phyloP scores from a whole-genome alignment of 2,113 vertebrate species.

The Ceyx cyanopectus region DNA sequence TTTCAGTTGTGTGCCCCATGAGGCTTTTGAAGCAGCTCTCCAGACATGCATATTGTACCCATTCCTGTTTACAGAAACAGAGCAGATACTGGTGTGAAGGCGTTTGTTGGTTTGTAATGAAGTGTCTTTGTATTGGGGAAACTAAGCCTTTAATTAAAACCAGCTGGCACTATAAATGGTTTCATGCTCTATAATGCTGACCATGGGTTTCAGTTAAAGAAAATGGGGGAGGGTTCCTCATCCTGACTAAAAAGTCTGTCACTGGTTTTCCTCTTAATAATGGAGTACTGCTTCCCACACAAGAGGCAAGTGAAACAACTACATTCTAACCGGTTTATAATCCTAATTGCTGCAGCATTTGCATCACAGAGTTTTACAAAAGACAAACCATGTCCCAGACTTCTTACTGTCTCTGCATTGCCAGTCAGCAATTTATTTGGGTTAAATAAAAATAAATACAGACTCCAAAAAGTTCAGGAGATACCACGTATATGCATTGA shows the following conservation, averaged over 20 bases:
- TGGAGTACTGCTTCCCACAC: neutral
- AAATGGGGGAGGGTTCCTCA: neutral
- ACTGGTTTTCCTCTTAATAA: neutral
- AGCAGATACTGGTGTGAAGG: neutral
- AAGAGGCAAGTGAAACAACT: neutral
- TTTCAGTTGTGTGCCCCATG: neutral
- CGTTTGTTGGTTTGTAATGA: constrained; percentile 4
- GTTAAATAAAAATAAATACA: neutral
- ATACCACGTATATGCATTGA: rapidly evolving
- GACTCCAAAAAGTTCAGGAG: neutral
- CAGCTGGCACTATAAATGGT: neutral
- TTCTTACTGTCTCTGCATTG: neutral
- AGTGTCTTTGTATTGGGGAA: neutral
- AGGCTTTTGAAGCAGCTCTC: neutral
- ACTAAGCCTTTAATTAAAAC: constrained; percentile 52
- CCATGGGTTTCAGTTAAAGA: neutral
- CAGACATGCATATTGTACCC: neutral
- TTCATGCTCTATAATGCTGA: neutral
- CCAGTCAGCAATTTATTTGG: neutral
- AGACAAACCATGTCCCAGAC: neutral
- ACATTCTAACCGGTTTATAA: neutral
- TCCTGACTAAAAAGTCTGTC: neutral
- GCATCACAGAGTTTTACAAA: neutral
- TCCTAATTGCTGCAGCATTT: neutral
- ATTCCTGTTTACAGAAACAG: neutral